Evolutionary conservation across 1,140 invertebrate species (phyloP).

Genomic region (Eurosta solidaginis): DNA sequence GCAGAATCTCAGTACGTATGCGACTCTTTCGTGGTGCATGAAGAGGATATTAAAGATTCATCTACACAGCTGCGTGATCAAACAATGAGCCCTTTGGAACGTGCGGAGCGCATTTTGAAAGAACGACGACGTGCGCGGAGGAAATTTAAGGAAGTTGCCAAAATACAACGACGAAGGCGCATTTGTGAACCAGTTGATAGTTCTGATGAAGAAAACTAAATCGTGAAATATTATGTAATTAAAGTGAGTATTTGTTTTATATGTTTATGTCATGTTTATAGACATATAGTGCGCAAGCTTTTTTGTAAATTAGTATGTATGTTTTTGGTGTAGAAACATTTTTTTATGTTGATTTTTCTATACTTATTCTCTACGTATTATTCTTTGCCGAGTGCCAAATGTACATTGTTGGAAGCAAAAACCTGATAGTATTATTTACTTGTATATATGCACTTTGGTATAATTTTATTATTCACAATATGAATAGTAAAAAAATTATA

Average conservation of each 20-base stretch:
- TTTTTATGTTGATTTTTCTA: too few species aligned
- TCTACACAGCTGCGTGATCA: not conserved
- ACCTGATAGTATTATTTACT: too few species aligned
- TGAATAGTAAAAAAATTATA: not conserved
- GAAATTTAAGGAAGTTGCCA: not conserved
- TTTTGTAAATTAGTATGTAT: too few species aligned
- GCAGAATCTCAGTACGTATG: slow-evolving; percentile 47
- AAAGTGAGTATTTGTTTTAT: not conserved
- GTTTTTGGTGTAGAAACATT: too few species aligned
- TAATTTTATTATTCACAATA: not conserved
- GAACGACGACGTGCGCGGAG: slow-evolving; percentile 37
- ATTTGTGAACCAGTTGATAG: slow-evolving; percentile 18
- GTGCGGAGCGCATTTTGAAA: slow-evolving; percentile 54
- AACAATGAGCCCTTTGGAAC: slow-evolving; percentile 47
- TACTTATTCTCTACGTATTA: too few species aligned
- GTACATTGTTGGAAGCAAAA: too few species aligned
- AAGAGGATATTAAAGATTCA: slow-evolving; percentile 40
- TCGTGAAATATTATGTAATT: not conserved
- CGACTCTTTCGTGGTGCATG: slow-evolving; percentile 48
- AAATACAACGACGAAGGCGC: not conserved
- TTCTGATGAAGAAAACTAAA: slow-evolving; percentile 31
- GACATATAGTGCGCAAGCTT: not conserved
- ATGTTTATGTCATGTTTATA: not conserved
- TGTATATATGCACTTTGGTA: not conserved
- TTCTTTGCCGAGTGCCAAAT: too few species aligned